These are phyloP conservation scores for Aradophagus sp. DNA, from an alignment of 1,140 invertebrate genomes.

Conservation along the genomic window DNA sequence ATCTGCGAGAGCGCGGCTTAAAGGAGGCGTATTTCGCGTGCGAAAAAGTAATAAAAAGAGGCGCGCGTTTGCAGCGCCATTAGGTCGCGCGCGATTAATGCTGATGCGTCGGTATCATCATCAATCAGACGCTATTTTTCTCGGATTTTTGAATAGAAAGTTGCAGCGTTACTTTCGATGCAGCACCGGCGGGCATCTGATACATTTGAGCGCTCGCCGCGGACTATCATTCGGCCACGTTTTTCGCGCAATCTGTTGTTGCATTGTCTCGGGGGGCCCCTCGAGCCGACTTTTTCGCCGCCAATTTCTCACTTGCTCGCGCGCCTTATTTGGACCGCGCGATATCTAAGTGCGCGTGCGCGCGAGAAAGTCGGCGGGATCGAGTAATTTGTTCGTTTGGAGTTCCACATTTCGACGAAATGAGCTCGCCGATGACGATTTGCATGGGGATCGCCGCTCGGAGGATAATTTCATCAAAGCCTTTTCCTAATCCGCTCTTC, in stretches of 20 bases:
- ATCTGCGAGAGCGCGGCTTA: neutral
- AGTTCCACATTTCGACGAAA: slow-evolving; percentile 56
- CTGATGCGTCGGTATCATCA: slow-evolving; percentile 32
- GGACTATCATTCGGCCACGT: slow-evolving; percentile 37
- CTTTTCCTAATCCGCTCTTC: slow-evolving; percentile 49
- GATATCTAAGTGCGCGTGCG: slow-evolving; percentile 42
- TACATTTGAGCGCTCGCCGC: slow-evolving; percentile 34
- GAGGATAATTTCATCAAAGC: slow-evolving; percentile 51
- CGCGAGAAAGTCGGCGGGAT: slow-evolving; percentile 51
- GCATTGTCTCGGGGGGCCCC: slow-evolving; percentile 37
- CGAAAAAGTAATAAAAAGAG: slow-evolving; percentile 8
- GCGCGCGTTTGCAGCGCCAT: slow-evolving; percentile 7
- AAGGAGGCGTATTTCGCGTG: slow-evolving; percentile 3
- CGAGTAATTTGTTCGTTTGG: slow-evolving; percentile 52
- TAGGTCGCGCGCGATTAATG: slow-evolving; percentile 31
- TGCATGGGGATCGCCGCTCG: slow-evolving; percentile 42
- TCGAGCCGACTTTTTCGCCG: slow-evolving; percentile 37
- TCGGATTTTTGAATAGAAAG: slow-evolving; percentile 47
- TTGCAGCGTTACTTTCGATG: slow-evolving; percentile 43
- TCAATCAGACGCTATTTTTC: slow-evolving; percentile 41
- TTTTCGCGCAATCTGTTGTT: slow-evolving; percentile 28
- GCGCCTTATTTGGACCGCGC: slow-evolving; percentile 47
- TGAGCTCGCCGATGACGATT: slow-evolving; percentile 45
- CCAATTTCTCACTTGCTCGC: slow-evolving; percentile 43
- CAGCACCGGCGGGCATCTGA: slow-evolving; percentile 35